Base-by-base conservation (phyloP, 2,888 invertebrate species). In the Drosophila birchii region DNA sequence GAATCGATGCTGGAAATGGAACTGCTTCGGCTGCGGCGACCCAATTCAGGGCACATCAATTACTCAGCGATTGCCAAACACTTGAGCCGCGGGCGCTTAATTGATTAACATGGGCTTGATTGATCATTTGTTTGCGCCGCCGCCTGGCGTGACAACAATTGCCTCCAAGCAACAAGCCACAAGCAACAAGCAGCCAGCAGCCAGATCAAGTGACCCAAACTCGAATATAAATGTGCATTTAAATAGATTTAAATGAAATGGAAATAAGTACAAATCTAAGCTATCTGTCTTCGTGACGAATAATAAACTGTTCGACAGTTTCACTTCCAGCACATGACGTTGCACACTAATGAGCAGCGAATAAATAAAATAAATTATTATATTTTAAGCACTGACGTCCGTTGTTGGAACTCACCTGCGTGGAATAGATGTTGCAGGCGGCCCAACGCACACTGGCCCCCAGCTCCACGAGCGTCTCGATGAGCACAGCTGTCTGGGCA, bases 391-490 rank as follows among this genome's bases (percentile, higher is more conserved):
- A 18, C 29, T 29, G 58, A 36, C 36, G 4, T 12, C 29, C 14
- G 4, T 11, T 6, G 1, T 26, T 26, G 26, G 26, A 3, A 88
- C 90, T 84, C 92, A 95, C 95, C 94, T 96, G 98, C 16, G 99
- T 99, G 62, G 98, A 99, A 93, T 98, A 99, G 88, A 99, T 99
- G 93, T 99, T 99, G 93, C 99, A 99, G 3, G 98, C 98, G 0
- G 98, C 97, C 98, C 98, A 98, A 91, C 98, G 95, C 5, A 99
- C 96, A 0, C 96, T 96, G 6, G 98, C 98, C 1, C 98, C 98
- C 23, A 98, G 93, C 60, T 97, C 96, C 0, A 95, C 95, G 43
- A 98, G 93, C 0, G 98, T 98, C 92, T 98, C 98, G 76, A 98
- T 96, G 66, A 98, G 93, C 43, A 98, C 99, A 7, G 99, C 99